Base-by-base conservation (phyloP, 2,888 invertebrate genomes). In the Drosophila mettleri region DNA sequence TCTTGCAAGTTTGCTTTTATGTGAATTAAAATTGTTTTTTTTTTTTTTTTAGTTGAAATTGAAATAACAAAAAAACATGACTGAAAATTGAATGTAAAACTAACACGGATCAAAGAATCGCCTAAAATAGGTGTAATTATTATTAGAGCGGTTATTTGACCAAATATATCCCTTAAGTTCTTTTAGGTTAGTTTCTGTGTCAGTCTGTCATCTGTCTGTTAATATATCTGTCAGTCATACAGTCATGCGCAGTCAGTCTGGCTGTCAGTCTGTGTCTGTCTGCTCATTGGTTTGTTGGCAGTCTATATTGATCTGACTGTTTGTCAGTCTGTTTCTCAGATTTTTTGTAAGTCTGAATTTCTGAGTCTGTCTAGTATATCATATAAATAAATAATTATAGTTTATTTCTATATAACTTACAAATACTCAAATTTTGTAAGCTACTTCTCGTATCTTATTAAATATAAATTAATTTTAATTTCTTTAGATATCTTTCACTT, bases 21-120 rank as follows among this genome's bases (percentile, higher is more conserved):
- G 20, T 49, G 59, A 52, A 53, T 73, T 49, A 22, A 10, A 52
- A 52, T 58, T 36, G 33, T 59, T 74, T 74, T 49, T 10, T 18
- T 58, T 36, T 27, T 59, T 74, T 74, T 49, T 10, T 18, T 9
- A 10, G 16, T 8, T 18, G 10, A 20, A 51, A 58, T 58, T 55
- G 51, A 74, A 62, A 69, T 14, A 6, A 27, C 1, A 7, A 0
- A 3, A 3, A 34, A 41, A 33, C 9, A 27, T n/a, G 3, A 10
- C 1, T 12, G 22, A 10, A 59, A 43, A 45, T 45, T 45, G 24
- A 45, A 45, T 39, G 24, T 24, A 24, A 24, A 24, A 24, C 0
- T 29, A n/a, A 24, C 3, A 24, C 5, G 24, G 5, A 24, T 24
- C 3, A 24, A 24, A 24, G 5, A 4, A 24, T 24, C n/a, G n/a